Base-by-base conservation (phyloP, 2,113 vertebrate species). In the Amblyornis subalaris region DNA sequence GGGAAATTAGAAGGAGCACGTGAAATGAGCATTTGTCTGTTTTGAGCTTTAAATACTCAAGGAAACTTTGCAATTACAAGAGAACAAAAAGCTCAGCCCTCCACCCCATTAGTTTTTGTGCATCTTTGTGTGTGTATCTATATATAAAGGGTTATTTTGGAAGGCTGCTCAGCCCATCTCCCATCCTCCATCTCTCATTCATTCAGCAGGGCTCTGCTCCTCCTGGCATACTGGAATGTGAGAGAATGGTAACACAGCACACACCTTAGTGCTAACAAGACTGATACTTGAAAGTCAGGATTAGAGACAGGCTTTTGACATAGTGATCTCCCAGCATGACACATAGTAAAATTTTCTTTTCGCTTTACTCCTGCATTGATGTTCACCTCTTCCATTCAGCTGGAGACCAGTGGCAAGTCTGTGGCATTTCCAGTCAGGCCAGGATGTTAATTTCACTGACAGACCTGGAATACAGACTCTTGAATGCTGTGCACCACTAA, bases 271-370 rank as follows among this genome's bases (percentile, higher is more conserved):
- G 17, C 53, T 79, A 44, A 36, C 18, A 44, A 35, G 82, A 85
- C 14, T 9, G 31, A 58, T 55, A 35, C 38, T 42, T 84, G 35
- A 62, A 91, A 94, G 60, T 47, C 65, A 71, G 35, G 11, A 61
- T 69, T 60, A 48, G 25, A 88, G 35, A 25, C 21, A 65, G 65
- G 54, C 25, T 88, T 88, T 79, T 79, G 40, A 45, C 17, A 8
- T 8, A 53, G 62, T 0, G 0, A 12, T 83, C 31, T 82, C n/a
- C 36, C 20, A 82, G 38, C 0, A 4, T n/a, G 48, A 48, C 38
- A 54, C 47, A 53, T 53, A 7, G 11, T 40, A 42, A 48, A 18
- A 51, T 62, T 70, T 74, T 73, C 15, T 33, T 81, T 57, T 66
- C 66, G 26, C 48, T 22, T 82, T 82, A n/a, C 25, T 88, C n/a